Base-by-base conservation (phyloP, 2,113 vertebrate species). In the Daubentonia madagascariensis region DNA sequence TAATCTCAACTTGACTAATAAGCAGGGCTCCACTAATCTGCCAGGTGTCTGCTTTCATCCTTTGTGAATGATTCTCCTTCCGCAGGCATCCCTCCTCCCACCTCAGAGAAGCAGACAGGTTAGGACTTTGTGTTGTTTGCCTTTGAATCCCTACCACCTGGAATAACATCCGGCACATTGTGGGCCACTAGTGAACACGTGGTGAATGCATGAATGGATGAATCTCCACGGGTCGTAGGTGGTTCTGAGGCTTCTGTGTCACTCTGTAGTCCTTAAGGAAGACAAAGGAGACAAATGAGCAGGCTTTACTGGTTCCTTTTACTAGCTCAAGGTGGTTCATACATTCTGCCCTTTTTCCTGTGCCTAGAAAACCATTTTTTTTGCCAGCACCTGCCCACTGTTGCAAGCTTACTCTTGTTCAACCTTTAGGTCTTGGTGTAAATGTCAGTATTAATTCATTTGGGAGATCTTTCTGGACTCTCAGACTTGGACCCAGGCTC, bases 111-210 rank as follows among this genome's bases (percentile, higher is more conserved):
- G 37, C 20, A 18, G 78, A 70, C 30, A 35, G 37, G 50, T 35
- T 23, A 40, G 78, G 9, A 35, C 25, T 40, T 78, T 14, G 45
- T 35, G 50, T 20, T n/a, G 30, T 22, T 23, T 35, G 4, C 23
- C 65, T 83, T n/a, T 20, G 65, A 59, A 28, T 70, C 52, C 30
- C 23, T 20, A 37, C 43, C 8, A 0, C 78, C 32, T 57, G 48
- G 48, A 57, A 5, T 12, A 45, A 23, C 18, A 11, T 0, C n/a
- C 1, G 43, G 45, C 7, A 52, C 5, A 5, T 16, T 6, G 37
- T 6, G 40, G n/a, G 40, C 63, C 30, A 0, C 1, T 37, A 23
- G 61, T 32, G n/a, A 35, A 43, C 0, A 6, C 3, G 3, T 16
- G n/a, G 11, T 25, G 22, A 20, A 11, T 37, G 48, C 17, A 35